Evolutionary conservation across 2,888 invertebrate species (phyloP), one percentile per base, ranked within the genome.

Genomic region (Caenorhabditis uteleia): DNA sequence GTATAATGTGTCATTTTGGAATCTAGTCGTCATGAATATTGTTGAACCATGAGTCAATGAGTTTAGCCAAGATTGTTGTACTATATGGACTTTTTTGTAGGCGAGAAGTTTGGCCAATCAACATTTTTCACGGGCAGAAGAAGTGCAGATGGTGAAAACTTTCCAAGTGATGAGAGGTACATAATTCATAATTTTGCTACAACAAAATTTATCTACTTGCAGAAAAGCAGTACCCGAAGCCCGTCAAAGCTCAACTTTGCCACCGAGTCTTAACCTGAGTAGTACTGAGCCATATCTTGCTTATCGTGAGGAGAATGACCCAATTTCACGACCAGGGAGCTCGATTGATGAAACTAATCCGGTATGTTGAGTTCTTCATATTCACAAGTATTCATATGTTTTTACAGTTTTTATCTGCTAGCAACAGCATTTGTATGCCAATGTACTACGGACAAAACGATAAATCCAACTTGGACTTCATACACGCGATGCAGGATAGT

Each of bases 381-480:
- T 29, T 7, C 14, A 14, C n/a, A n/a, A n/a, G n/a, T n/a, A n/a
- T 14, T 8, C 5, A 34, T 16, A 4, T 44, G 23, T 3, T 6
- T 6, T 45, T 61, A 25, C 45, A 61, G 61, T 61, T 55, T 31
- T 48, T 54, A 36, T 57, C 64, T 2, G 57, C 57, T 14, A 57
- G 57, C 34, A 64, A 64, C 45, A 64, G 64, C 36, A 40, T 64
- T n/a, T 42, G 51, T 38, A 6, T 53, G n/a, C 14, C 56, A n/a
- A 10, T 20, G 31, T 7, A 5, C 23, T 12, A n/a, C n/a, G n/a
- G n/a, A n/a, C n/a, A n/a, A n/a, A n/a, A n/a, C n/a, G n/a, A n/a
- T n/a, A n/a, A n/a, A n/a, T n/a, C n/a, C n/a, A n/a, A n/a, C n/a
- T n/a, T n/a, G n/a, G n/a, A n/a, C 12, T n/a, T 36, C 48, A 2